phyloP scores from a whole-genome alignment of 2,113 vertebrate species.

The Asarcornis scutulata region DNA sequence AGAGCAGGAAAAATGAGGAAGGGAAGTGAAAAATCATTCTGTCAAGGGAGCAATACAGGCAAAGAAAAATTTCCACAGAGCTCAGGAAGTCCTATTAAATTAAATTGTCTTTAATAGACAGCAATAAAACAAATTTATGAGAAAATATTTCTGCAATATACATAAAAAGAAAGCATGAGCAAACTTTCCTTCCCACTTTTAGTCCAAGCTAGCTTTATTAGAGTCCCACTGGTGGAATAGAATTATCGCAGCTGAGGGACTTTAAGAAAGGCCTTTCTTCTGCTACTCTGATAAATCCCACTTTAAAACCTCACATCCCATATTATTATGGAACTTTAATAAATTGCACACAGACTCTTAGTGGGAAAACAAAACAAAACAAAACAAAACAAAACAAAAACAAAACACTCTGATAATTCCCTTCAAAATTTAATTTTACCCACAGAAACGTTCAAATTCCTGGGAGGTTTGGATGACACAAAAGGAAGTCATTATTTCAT shows the following conservation, averaged over 20 bases:
- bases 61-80: conserved; percentile 18
- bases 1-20: background rate
- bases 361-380: too few relatives aligned
- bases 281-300: background rate
- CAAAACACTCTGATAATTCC: background rate
- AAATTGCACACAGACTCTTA: background rate
- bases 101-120: background rate
- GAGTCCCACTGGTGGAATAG: background rate
- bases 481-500: background rate
- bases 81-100: background rate
- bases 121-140: background rate
- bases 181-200: background rate
- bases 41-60: background rate
- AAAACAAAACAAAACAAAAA: too few relatives aligned
- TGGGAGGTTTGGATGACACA: accelerated
- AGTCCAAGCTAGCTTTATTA: background rate
- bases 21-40: background rate
- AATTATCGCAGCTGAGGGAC: background rate
- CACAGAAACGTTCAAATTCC: background rate
- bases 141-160: background rate
- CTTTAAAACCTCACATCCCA: background rate
- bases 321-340: background rate
- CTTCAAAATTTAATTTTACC: background rate
- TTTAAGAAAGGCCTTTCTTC: background rate
- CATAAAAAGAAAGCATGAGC: background rate